A percentile compares a stretch with the other conserved stretches of the same genome.
phyloP scores from a whole-genome alignment of 2,888 invertebrate species.

The Belgica antarctica region DNA sequence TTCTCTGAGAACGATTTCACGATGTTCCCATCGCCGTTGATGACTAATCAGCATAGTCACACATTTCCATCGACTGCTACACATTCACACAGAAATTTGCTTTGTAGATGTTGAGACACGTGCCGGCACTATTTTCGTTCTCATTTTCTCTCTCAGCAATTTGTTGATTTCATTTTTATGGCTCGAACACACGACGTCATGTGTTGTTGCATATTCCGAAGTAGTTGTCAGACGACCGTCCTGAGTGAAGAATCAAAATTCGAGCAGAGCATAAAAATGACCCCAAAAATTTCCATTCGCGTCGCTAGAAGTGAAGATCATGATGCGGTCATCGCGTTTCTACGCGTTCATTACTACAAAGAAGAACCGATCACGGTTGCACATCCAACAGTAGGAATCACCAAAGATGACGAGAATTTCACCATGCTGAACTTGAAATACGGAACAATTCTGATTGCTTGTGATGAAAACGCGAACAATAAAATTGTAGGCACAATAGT shows the following conservation, averaged over 20 bases:
- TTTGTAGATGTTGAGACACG: too few species aligned
- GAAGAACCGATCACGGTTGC: constrained; percentile 52
- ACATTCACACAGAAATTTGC: too few species aligned
- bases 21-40: too few species aligned
- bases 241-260: background rate
- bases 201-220: too few species aligned
- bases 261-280: too few species aligned
- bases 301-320: constrained; percentile 47
- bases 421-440: constrained; percentile 48
- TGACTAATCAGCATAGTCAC: too few species aligned
- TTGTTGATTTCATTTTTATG: too few species aligned
- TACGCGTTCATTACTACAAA: constrained; percentile 49
- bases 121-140: too few species aligned
- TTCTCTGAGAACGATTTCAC: too few species aligned
- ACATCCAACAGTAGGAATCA: constrained; percentile 48
- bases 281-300: constrained; percentile 45
- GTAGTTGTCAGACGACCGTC: background rate
- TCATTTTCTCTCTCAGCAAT: too few species aligned
- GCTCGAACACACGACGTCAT: too few species aligned
- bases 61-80: too few species aligned
- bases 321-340: constrained; percentile 49
- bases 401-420: constrained; percentile 49
- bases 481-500: constrained; percentile 50
- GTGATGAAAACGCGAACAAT: constrained; percentile 29
- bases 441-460: constrained; percentile 49